A percentile compares a stretch with the other conserved stretches of the same genome.
Conservation (phyloP, 2,888 invertebrate species). For the Hedya salicella region DNA sequence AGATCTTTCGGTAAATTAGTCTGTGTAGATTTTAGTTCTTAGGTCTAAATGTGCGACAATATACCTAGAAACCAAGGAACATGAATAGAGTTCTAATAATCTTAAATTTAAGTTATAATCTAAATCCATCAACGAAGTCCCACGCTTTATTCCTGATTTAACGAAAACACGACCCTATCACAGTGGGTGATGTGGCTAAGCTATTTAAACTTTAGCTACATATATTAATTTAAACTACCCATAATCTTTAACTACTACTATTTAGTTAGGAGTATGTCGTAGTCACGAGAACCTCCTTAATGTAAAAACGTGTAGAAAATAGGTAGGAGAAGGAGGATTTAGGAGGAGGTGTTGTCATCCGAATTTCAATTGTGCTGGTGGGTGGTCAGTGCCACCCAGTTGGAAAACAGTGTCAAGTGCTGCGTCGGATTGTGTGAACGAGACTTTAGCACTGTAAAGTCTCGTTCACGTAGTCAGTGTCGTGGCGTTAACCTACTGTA, state of each 20-base stretch:
- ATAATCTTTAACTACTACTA: not conserved
- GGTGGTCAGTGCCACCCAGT: too few relatives aligned
- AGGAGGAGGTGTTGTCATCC: too few relatives aligned
- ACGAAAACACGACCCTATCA: constrained; percentile 74
- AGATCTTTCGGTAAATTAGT: not conserved
- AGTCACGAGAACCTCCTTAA: too few relatives aligned
- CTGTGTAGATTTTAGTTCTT: not conserved
- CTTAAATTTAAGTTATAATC: constrained; percentile 49
- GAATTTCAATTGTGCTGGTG: too few relatives aligned
- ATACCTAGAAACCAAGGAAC: constrained; percentile 7
- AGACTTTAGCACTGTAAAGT: too few relatives aligned
- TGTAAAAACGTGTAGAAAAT: too few relatives aligned
- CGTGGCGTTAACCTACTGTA: too few relatives aligned
- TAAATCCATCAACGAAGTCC: constrained; percentile 70
- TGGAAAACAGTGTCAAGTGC: too few relatives aligned
- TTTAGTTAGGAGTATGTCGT: too few relatives aligned
- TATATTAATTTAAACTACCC: constrained; percentile 19
- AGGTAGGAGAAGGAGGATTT: too few relatives aligned
- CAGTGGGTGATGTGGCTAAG: constrained; percentile 79
- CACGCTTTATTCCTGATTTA: constrained; percentile 66
- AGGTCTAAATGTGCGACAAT: not conserved
- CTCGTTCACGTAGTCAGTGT: too few relatives aligned
- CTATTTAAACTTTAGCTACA: constrained; percentile 43
- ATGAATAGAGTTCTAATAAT: not conserved
- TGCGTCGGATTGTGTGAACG: too few relatives aligned